Evolutionary conservation across 2,113 vertebrate species (phyloP), one percentile per base, ranked within the genome.

Genomic region (Ammospiza nelsoni): DNA sequence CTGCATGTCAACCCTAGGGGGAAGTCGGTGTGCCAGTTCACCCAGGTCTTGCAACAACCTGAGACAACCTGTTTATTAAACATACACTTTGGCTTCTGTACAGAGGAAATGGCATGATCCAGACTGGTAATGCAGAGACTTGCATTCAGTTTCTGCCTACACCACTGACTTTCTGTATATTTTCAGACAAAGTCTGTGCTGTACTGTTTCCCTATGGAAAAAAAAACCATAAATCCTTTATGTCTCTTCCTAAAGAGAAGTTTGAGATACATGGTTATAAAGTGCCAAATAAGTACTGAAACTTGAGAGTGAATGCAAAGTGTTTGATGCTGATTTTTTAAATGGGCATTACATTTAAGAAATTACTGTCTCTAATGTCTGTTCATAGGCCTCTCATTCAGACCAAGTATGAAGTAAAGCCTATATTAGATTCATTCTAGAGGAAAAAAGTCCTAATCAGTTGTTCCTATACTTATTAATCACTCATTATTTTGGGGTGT

Each of bases 51-150:
- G 92, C 95, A 96, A 86, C 94, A 97, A 92, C 93, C 94, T 93
- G 93, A 97, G 95, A 96, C 94, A 96, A 92, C 93, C 93, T 97
- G 95, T 95, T 97, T 96, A 88, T 92, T 96, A 96, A 94, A 92
- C 92, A 92, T 67, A 55, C 0, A 11, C 63, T 95, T 90, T 97
- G 96, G 93, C 95, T 95, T 82, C 90, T 80, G 52, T 72, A 87
- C 85, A 95, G 93, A 96, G 92, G 94, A 97, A 96, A 93, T 93
- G 93, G 90, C 72, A 94, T 57, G 68, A 93, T 97, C 87, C 90
- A 92, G 94, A 57, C 68, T 92, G 82, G 94, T 88, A 88, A 83
- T 94, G 95, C 88, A 96, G 88, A 89, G 85, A 93, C 94, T 97
- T 97, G 95, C 80, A 74, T 94, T 90, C 69, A 21, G 52, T 96